Percentiles rank a stretch among this genome's conserved stretches.
These are phyloP conservation scores for Neuroscelio doddi DNA, from an alignment of 2,888 invertebrate genomes.

Conservation along the genomic window DNA sequence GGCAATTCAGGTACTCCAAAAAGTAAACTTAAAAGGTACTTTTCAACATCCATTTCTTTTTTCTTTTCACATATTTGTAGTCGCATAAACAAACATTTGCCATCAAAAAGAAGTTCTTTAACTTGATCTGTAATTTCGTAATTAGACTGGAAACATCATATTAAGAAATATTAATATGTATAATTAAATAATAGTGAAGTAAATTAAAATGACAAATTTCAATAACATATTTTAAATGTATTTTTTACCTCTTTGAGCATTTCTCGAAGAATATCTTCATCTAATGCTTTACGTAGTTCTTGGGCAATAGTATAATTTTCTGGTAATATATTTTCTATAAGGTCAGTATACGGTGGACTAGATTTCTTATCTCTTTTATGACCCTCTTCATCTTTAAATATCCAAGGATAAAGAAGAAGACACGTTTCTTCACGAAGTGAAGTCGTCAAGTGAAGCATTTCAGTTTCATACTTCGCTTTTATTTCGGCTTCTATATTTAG, in stretches of 20 bases:
- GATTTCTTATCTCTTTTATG: conserved; percentile 64
- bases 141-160: conserved; percentile 50
- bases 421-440: conserved; percentile 61
- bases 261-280: conserved; percentile 56
- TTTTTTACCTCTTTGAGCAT: conserved; percentile 63
- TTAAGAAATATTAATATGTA: background rate
- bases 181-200: conserved; percentile 5
- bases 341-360: conserved; percentile 64
- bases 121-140: conserved; percentile 56
- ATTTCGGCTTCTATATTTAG: conserved; percentile 58
- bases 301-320: conserved; percentile 60
- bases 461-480: conserved; percentile 63
- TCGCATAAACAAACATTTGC: conserved; percentile 64
- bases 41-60: conserved; percentile 60
- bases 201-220: background rate
- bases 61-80: conserved; percentile 56
- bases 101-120: conserved; percentile 59
- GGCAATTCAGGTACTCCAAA: conserved; percentile 59
- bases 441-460: conserved; percentile 60
- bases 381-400: conserved; percentile 68
- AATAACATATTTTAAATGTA: too few species aligned
- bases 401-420: conserved; percentile 66
- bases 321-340: conserved; percentile 61
- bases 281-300: conserved; percentile 60
- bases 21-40: conserved; percentile 57